phyloP scores from a whole-genome alignment of 2,797 vertebrate genomes.

The Lithobates pipiens region DNA sequence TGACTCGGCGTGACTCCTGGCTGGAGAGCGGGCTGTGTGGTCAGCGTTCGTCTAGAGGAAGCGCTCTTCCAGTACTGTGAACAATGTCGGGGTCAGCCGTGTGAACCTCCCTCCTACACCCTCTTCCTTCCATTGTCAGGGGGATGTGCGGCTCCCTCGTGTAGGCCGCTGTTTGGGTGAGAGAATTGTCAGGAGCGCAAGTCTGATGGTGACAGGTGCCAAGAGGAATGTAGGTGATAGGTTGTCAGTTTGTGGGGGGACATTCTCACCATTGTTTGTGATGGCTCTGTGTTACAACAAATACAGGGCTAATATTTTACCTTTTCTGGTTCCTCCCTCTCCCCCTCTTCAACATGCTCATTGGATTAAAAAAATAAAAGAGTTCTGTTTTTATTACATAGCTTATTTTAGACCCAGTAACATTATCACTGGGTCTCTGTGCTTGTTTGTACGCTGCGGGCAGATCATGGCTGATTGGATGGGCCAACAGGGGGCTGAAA shows the following conservation, averaged over 20 bases:
- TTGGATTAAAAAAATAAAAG: too few species aligned
- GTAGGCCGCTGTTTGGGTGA: background rate
- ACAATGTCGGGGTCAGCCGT: constrained; percentile 92
- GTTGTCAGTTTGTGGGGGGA: background rate
- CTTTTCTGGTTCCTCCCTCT: too few species aligned
- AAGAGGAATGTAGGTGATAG: background rate
- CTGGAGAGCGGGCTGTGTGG: constrained; percentile 68
- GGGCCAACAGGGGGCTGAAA: too few species aligned
- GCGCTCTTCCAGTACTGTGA: constrained; percentile 83
- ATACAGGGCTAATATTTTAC: too few species aligned
- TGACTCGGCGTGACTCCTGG: constrained; percentile 69
- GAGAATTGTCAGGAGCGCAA: constrained; percentile 1
- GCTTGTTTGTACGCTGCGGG: too few species aligned
- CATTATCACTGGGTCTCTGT: too few species aligned
- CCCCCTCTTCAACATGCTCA: too few species aligned
- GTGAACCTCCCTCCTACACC: constrained; percentile 85
- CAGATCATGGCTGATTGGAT: too few species aligned
- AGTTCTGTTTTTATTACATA: too few species aligned
- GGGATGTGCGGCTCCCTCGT: constrained; percentile 70
- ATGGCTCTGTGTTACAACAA: background rate
- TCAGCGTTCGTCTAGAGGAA: constrained; percentile 74
- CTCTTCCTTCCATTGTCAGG: constrained; percentile 96
- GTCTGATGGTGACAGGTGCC: constrained; percentile 7
- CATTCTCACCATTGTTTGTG: background rate
- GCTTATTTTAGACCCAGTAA: too few species aligned